Base-by-base conservation (phyloP, 2,113 vertebrate genomes). In the Oenanthe melanoleuca region DNA sequence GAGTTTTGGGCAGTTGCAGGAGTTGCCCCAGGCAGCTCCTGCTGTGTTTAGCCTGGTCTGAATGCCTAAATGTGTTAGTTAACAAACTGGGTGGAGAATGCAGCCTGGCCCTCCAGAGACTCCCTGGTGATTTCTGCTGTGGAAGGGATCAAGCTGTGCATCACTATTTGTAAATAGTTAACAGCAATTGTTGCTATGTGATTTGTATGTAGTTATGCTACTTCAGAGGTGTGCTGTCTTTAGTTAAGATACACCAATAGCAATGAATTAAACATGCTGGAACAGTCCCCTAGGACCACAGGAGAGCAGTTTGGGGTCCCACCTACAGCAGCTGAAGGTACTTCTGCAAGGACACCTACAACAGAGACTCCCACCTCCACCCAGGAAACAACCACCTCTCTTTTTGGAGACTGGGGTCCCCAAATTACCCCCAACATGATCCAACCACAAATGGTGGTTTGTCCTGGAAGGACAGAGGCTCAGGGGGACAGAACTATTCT, bases 11-110 rank as follows among this genome's bases (percentile, higher is more conserved):
- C 67, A 45, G 55, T 34, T 65, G 63, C 24, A 79, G 81, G 80
- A 85, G 63, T 65, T 61, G 81, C 80, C 52, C 16, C 80, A 78
- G 86, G 91, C 83, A 94, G 34, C 69, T 91, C 64, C 81, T 89
- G 74, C 67, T 92, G 85, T 65, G 50, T 49, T 67, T 34, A 88
- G 44, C 52, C 52, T 7, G 11, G 16, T 14, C 20, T 45, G 73
- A 85, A 73, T 65, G 50, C 25, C 79, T 75, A 44, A 85, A 64
- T 8, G 16, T 25, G 25, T 21, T n/a, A 8, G 31, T 61, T 82
- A 91, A 75, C 29, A 31, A 26, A 52, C 33, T 42, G 79, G 66
- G 45, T 53, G 81, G 53, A 69, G 78, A 89, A 82, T 8, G 53
- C 24, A 29, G 55, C 66, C 33, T 31, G 88, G 50, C 59, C 57